Conservation (phyloP, 2,113 vertebrate species). For the Cacatua alba region DNA sequence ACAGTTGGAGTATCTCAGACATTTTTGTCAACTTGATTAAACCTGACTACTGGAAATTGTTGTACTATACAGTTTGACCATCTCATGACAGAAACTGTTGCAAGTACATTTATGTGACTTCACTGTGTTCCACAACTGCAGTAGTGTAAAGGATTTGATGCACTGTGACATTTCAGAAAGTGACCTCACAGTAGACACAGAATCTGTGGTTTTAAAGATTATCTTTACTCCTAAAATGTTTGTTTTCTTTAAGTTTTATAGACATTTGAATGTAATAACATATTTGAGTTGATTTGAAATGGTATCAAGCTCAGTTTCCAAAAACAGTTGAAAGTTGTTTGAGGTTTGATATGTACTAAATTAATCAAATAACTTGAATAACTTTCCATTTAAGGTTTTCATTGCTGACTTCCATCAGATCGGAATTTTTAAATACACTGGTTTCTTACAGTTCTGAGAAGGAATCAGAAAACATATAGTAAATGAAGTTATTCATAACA, state of each 20-base stretch:
- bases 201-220: not conserved
- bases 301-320: not conserved
- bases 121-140: not conserved
- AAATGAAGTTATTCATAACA: not conserved
- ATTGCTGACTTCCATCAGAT: not conserved
- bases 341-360: not conserved
- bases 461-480: not conserved
- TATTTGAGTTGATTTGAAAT: not conserved
- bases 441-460: not conserved
- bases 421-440: not conserved
- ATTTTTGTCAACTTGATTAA: conserved; percentile 28
- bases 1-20: not conserved
- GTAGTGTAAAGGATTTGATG: not conserved
- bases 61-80: not conserved
- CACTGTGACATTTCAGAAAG: not conserved
- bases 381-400: conserved; percentile 44
- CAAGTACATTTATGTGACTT: not conserved
- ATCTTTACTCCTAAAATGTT: not conserved
- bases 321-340: not conserved
- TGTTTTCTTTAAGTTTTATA: not conserved
- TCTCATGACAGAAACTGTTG: not conserved
- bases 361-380: conserved; percentile 27
- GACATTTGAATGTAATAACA: not conserved
- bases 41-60: not conserved
- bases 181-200: not conserved